phyloP scores from a whole-genome alignment of 2,797 vertebrate genomes.

The Notolabrus celidotus region DNA sequence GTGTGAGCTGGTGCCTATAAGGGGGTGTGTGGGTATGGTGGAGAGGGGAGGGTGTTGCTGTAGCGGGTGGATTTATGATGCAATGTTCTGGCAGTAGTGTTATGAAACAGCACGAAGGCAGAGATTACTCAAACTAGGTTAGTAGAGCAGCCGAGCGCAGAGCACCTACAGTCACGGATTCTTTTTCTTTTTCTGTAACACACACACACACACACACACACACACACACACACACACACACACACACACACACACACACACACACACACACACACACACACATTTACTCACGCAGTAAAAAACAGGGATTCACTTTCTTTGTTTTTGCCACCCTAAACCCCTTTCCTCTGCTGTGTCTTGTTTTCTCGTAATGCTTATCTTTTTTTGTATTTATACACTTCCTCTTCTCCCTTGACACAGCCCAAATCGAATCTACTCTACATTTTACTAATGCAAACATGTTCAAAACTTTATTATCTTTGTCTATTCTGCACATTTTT shows the following conservation, averaged over 20 bases:
- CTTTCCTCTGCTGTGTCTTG: slow-evolving; percentile 36
- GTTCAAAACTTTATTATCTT: slow-evolving; percentile 15
- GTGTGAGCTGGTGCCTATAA: slow-evolving; percentile 21
- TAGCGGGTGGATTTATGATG: slow-evolving; percentile 77
- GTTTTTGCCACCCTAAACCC: slow-evolving; percentile 28
- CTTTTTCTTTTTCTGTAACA: slow-evolving; percentile 45
- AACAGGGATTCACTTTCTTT: slow-evolving; percentile 21
- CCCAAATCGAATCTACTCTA: slow-evolving; percentile 5
- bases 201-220: slow-evolving; percentile 14
- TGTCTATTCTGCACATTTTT: slow-evolving; percentile 14
- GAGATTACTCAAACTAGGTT: slow-evolving; percentile 88
- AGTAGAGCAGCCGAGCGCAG: slow-evolving; percentile 80
- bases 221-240: slow-evolving; percentile 17
- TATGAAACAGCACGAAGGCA: slow-evolving; percentile 85
- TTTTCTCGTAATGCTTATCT: slow-evolving; percentile 17
- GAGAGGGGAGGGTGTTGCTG: slow-evolving; percentile 11
- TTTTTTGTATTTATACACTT: slow-evolving; percentile 31
- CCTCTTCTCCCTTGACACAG: slow-evolving; percentile 13
- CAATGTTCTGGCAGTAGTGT: slow-evolving; percentile 82
- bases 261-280: slow-evolving; percentile 15
- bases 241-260: slow-evolving; percentile 12
- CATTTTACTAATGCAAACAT: slow-evolving; percentile 17
- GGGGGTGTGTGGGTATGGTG: slow-evolving; percentile 30
- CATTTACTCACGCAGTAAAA: slow-evolving; percentile 8
- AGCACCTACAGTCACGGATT: slow-evolving; percentile 60